These are phyloP conservation scores for Caretta caretta DNA, from an alignment of 2,113 vertebrate species.

Conservation along the genomic window DNA sequence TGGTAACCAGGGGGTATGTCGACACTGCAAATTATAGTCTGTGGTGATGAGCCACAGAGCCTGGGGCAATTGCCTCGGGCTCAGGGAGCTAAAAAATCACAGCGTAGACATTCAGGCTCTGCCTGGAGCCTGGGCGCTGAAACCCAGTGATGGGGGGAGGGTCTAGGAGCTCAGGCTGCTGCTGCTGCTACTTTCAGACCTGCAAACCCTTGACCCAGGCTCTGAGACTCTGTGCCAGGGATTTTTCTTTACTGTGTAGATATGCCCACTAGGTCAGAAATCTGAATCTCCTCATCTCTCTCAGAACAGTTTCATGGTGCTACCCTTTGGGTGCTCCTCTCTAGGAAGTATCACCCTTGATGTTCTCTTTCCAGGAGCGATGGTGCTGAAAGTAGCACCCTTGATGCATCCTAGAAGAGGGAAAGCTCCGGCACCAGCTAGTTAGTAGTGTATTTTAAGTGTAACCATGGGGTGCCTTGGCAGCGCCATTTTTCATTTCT, in stretches of 20 bases:
- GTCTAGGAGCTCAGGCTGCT: too few species aligned
- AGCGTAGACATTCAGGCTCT: too few species aligned
- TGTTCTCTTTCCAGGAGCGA: neutral
- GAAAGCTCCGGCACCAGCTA: neutral
- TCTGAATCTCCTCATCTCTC: neutral
- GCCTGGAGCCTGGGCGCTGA: too few species aligned
- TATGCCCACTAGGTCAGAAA: neutral
- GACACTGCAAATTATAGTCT: too few species aligned
- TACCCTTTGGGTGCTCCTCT: neutral
- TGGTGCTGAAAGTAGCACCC: neutral
- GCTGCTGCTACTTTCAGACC: too few species aligned
- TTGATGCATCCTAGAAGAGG: neutral
- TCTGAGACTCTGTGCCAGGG: too few species aligned
- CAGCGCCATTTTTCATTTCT: neutral
- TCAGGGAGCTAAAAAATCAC: too few species aligned
- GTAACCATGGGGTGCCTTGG: neutral
- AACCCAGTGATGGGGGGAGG: too few species aligned
- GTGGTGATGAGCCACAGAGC: too few species aligned
- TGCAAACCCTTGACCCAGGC: too few species aligned
- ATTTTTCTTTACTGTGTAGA: neutral
- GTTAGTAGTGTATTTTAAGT: neutral
- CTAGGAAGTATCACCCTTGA: neutral
- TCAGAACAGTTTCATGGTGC: neutral
- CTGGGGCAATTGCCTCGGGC: too few species aligned
- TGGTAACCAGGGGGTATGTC: neutral